A percentile compares a stretch with the other conserved stretches of the same genome.
These are phyloP conservation scores for Scalopus aquaticus DNA, from an alignment of 2,113 vertebrate genomes.

Conservation along the genomic window DNA sequence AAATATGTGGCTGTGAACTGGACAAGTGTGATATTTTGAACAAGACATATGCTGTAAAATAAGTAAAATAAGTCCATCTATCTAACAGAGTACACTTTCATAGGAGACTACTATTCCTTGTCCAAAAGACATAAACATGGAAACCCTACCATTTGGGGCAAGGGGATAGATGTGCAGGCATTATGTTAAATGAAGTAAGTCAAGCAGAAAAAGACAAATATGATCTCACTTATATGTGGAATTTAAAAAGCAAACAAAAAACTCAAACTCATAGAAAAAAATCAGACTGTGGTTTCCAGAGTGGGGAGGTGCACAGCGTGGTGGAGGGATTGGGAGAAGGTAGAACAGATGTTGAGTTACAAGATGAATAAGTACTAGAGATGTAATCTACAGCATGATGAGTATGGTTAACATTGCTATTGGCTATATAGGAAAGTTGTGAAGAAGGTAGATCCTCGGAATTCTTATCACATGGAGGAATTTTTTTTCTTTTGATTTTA, in stretches of 20 bases:
- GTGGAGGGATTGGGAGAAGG: background rate
- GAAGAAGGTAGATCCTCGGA: background rate
- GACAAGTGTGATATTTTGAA: background rate
- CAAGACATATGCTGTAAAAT: constrained; percentile 4
- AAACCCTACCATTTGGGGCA: background rate
- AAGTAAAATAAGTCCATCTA: background rate
- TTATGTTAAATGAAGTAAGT: background rate
- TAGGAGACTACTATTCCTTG: background rate
- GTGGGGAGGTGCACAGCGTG: background rate
- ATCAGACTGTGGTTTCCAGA: background rate
- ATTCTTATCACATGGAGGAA: background rate
- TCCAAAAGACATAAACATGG: background rate
- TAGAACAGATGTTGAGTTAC: background rate
- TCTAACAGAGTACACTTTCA: background rate
- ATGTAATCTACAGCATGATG: background rate
- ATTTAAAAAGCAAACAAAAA: no score
- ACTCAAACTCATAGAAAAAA: background rate
- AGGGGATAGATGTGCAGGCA: background rate
- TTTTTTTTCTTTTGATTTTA: background rate
- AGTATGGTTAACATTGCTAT: background rate
- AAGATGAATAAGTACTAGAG: background rate
- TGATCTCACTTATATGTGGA: background rate
- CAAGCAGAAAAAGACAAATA: background rate
- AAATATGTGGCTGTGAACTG: background rate
- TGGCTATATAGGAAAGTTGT: no score